Base-by-base conservation (phyloP, 2,797 vertebrate genomes). In the Enteromius thamalakanensis region DNA sequence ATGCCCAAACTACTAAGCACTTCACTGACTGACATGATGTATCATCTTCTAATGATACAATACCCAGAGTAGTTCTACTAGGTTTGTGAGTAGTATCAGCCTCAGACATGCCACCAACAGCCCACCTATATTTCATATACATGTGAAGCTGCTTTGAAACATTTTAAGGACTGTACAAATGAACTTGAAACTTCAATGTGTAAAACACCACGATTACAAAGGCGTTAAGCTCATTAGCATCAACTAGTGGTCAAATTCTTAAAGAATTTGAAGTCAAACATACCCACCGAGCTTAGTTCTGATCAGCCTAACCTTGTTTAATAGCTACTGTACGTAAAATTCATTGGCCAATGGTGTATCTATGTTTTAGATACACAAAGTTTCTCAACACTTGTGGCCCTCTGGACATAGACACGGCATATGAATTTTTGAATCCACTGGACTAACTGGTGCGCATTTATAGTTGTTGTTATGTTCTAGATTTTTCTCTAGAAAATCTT, bases 1-100 rank as follows among this genome's bases (percentile, higher is more conserved):
- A 32, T 64, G 15, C 29, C 15, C 62, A 32, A 32, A 17, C 29
- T 55, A 55, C 32, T 4, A 37, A 15, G 6, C 71, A 9, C 49
- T 75, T 55, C 32, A 75, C 34, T 37, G 49, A 12, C 49, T n/a
- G 49, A n/a, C 71, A 74, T 74, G 29, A 8, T 74, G n/a, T 34
- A 34, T 74, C 5, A 53, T 53, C 29, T 53, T 19, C 47, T 53
- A 34, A 53, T 53, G 19, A 37, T 55, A 21, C 17, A 21, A 74
- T 21, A 37, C 49, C 19, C 49, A 75, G 29, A 75, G 6, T 14
- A n/a, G 32, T 55, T 75, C 32, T 23, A 14, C 32, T 55, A 55
- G n/a, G 3, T n/a, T 75, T 75, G 71, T 12, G 26, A 17, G 29
- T 15, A 74, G 11, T 11, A 74, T 14, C 47, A 32, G 26, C 70